A percentile compares a stretch with the other conserved stretches of the same genome.
These are phyloP conservation scores for Dichetophora obliterata DNA, from an alignment of 2,888 invertebrate genomes.

Conservation along the genomic window DNA sequence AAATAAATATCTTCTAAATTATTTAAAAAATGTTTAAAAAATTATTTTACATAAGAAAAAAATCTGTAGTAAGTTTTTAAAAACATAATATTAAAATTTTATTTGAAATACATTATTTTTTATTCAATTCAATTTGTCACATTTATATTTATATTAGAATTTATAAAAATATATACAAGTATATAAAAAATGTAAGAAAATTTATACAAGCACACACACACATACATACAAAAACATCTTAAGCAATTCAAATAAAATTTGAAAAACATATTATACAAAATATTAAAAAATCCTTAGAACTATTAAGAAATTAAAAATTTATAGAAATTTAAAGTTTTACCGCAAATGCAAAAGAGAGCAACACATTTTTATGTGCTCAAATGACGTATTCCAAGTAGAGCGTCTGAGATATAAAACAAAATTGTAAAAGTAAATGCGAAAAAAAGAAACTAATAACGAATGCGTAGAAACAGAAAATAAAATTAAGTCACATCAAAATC, in stretches of 20 bases:
- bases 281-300: background rate
- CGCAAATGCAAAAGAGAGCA: background rate
- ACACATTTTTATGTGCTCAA: background rate
- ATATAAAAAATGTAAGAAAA: background rate
- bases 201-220: background rate
- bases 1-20: background rate
- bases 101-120: background rate
- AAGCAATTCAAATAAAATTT: constrained; percentile 1
- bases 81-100: background rate
- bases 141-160: background rate
- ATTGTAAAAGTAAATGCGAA: background rate
- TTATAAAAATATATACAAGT: background rate
- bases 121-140: background rate
- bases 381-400: background rate
- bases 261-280: background rate
- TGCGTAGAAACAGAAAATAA: no score
- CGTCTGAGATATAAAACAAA: background rate
- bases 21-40: no score
- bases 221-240: background rate
- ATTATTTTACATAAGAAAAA: no score
- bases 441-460: no score
- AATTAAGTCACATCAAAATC: no score
- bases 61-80: background rate
- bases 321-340: background rate
- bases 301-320: background rate